Conservation (phyloP, 2,797 vertebrate species). For the Pipistrellus pygmaeus region DNA sequence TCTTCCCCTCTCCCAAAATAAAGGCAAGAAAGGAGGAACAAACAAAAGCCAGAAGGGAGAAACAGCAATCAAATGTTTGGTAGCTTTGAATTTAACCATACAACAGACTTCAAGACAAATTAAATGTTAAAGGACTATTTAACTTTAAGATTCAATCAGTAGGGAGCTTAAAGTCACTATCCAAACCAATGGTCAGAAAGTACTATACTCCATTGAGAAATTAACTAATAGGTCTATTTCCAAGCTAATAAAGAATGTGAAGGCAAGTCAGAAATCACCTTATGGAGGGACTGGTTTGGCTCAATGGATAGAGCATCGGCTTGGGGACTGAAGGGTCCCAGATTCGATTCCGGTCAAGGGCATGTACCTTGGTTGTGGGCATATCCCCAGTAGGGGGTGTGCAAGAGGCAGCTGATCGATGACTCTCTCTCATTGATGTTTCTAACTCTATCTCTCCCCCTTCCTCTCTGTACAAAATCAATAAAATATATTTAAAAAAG, state of each 20-base stretch:
- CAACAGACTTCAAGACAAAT: not conserved
- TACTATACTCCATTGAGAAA: not conserved
- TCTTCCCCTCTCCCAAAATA: not conserved
- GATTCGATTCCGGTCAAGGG: too few species aligned
- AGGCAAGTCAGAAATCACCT: not conserved
- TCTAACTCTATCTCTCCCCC: too few species aligned
- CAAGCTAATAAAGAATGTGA: not conserved
- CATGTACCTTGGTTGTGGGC: too few species aligned
- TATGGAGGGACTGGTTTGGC: too few species aligned
- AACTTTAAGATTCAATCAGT: not conserved
- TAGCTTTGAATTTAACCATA: not conserved
- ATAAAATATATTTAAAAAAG: too few species aligned
- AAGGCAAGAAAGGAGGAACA: not conserved
- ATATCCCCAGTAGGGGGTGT: too few species aligned
- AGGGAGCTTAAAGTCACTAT: not conserved
- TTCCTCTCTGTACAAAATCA: too few species aligned
- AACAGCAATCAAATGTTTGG: not conserved
- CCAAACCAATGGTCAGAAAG: not conserved
- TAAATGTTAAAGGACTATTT: not conserved
- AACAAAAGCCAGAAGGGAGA: not conserved
- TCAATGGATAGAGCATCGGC: too few species aligned
- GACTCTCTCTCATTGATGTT: too few species aligned
- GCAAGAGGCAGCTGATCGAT: too few species aligned
- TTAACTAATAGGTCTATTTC: constrained; percentile 21
- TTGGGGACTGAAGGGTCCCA: too few species aligned